Base-by-base conservation (phyloP, 1,140 invertebrate genomes). In the Hylaeus volcanicus region DNA sequence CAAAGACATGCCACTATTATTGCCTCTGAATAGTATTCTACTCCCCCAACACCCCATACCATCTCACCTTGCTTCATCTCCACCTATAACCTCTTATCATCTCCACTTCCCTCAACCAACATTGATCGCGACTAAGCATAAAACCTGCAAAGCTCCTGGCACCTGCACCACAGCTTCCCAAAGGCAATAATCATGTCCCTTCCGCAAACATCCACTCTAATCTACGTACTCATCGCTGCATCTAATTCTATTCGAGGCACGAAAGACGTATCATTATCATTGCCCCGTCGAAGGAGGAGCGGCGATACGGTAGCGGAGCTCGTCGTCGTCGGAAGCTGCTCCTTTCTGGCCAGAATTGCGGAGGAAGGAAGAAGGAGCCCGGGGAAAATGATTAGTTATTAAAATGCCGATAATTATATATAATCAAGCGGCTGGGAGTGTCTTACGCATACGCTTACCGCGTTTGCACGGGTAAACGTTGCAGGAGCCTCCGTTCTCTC, bases 341-440 rank as follows among this genome's bases (percentile, higher is more conserved):
- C 86, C 92, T 89, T 91, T 89, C 91, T 92, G 86, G 89, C 81
- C 88, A 87, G 83, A 86, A 92, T 91, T 91, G 89, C 84, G 88
- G 87, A 82, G 79, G 64, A 75, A 60, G 60, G 89, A 91, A 86
- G 88, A 87, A 89, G 88, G 86, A 86, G 87, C 84, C 51, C 84
- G 80, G 86, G 88, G 88, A 90, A 93, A 93, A 93, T 93, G 92
- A 93, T 93, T 92, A 93, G 91, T 92, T 93, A 93, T 93, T 93
- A 93, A 93, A 93, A 93, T 93, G 89, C 92, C 90, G 90, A 93
- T 93, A 93, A 93, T 93, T 92, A 93, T 89, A 93, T 93, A 93
- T 93, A 93, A 93, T 93, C 92, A 93, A 91, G 88, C 70, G 86
- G 84, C 85, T 88, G 92, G 92, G 92, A 92, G 92, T 93, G 92